Percentiles rank a stretch among this genome's conserved stretches.
Evolutionary conservation across 2,888 invertebrate species (phyloP).

Genomic region (Leptura quadrifasciata): DNA sequence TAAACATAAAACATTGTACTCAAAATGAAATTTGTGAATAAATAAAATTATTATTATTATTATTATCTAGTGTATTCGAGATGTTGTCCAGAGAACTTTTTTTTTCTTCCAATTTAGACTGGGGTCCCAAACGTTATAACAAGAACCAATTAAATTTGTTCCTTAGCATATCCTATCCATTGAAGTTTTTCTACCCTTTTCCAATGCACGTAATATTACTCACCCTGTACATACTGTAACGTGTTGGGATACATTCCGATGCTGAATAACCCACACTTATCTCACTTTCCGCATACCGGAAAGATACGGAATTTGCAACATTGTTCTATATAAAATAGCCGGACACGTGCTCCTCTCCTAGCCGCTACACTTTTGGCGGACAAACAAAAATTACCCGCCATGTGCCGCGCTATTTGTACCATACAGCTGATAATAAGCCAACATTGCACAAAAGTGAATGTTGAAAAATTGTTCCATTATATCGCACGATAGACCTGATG

Average conservation of each 20-base stretch:
- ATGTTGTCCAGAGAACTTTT: no score
- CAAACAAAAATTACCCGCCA: slow-evolving; percentile 6
- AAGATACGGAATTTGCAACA: background rate
- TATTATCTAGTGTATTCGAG: no score
- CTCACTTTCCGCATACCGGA: slow-evolving; percentile 1
- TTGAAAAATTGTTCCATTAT: slow-evolving; percentile 37
- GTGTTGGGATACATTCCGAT: background rate
- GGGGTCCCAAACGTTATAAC: no score
- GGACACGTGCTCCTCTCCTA: background rate
- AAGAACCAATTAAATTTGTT: no score
- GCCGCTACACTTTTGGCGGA: background rate
- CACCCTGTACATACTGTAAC: background rate
- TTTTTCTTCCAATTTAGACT: no score
- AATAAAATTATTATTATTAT: no score
- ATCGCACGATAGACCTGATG: slow-evolving; percentile 26
- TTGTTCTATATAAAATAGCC: slow-evolving; percentile 12
- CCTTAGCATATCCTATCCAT: no score
- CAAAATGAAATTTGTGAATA: no score
- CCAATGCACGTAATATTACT: no score
- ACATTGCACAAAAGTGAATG: slow-evolving; percentile 27
- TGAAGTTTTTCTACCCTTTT: no score
- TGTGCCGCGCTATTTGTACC: background rate
- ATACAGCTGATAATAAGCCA: slow-evolving; percentile 21
- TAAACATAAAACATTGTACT: no score
- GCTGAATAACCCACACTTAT: background rate